Percentiles rank a stretch among this genome's conserved stretches.
These are phyloP conservation scores for Cyphomyrus plagiostoma DNA, from an alignment of 2,113 vertebrate genomes.

Conservation along the genomic window DNA sequence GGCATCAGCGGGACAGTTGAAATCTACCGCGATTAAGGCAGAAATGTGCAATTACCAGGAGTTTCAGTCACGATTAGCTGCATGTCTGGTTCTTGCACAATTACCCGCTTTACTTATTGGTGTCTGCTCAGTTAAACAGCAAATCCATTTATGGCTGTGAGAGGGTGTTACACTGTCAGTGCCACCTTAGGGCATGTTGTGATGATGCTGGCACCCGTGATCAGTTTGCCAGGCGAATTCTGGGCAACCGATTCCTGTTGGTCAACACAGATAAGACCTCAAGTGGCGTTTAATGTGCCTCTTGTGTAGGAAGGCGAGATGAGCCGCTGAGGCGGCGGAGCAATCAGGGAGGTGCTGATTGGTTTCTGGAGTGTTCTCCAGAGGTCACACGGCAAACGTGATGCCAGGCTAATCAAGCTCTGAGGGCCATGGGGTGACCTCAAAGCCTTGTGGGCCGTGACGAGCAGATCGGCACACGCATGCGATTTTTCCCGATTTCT, in stretches of 20 bases:
- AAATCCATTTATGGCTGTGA: not conserved
- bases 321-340: not conserved
- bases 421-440: not conserved
- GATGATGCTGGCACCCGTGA: not conserved
- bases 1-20: not conserved
- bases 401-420: not conserved
- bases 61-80: slow-evolving; percentile 9
- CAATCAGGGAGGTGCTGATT: not conserved
- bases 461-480: not conserved
- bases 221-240: not conserved
- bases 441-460: not conserved
- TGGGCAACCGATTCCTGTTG: not conserved
- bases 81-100: not conserved
- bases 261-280: not conserved
- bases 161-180: not conserved
- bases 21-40: not conserved
- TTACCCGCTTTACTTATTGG: not conserved
- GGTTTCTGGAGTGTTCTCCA: not conserved
- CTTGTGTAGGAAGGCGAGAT: not conserved
- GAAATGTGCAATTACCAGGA: not conserved
- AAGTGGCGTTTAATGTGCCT: not conserved
- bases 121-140: not conserved
- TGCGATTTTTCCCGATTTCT: not conserved
- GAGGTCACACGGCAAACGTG: not conserved
- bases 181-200: not conserved